Percentiles rank a stretch among this genome's conserved stretches.
Conservation (phyloP, 2,888 invertebrate genomes). For the Thymelicus sylvestris region DNA sequence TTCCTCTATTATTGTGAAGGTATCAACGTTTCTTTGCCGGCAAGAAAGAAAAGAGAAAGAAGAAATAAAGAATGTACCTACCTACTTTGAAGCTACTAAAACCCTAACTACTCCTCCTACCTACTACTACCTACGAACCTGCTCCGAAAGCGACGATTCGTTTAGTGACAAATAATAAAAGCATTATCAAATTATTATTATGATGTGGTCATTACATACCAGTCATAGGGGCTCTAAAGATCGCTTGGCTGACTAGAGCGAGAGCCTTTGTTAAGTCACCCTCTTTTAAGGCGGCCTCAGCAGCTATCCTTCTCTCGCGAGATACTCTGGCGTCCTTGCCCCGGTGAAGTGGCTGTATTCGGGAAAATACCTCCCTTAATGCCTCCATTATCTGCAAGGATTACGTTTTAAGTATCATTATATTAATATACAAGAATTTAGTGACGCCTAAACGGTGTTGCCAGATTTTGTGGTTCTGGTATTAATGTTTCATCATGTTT, state of each 20-base stretch:
- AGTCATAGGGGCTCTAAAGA: slow-evolving; percentile 88
- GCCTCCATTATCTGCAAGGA: slow-evolving; percentile 67
- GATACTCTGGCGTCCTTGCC: slow-evolving; percentile 87
- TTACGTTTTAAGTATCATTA: slow-evolving; percentile 13
- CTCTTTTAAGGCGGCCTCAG: slow-evolving; percentile 82
- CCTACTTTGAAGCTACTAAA: too few species aligned
- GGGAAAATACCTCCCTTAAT: slow-evolving; percentile 85
- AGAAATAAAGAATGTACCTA: too few species aligned
- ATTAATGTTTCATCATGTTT: slow-evolving; percentile 3
- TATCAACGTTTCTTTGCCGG: too few species aligned
- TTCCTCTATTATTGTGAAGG: too few species aligned
- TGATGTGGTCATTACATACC: slow-evolving; percentile 64
- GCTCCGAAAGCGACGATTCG: too few species aligned
- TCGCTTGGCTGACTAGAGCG: slow-evolving; percentile 88
- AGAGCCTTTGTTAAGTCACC: slow-evolving; percentile 84
- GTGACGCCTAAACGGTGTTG: slow-evolving; percentile 2
- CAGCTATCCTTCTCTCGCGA: slow-evolving; percentile 85
- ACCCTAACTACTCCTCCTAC: too few species aligned
- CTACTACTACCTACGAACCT: too few species aligned
- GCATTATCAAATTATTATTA: too few species aligned
- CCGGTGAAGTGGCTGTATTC: slow-evolving; percentile 88
- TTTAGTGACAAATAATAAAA: too few species aligned
- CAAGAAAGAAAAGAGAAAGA: too few species aligned
- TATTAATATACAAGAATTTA: slow-evolving; percentile 24
- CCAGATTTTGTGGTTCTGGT: not conserved